A percentile compares a stretch with the other conserved stretches of the same genome.
Conservation (phyloP, 2,113 vertebrate species). For the Spilogale gracilis region DNA sequence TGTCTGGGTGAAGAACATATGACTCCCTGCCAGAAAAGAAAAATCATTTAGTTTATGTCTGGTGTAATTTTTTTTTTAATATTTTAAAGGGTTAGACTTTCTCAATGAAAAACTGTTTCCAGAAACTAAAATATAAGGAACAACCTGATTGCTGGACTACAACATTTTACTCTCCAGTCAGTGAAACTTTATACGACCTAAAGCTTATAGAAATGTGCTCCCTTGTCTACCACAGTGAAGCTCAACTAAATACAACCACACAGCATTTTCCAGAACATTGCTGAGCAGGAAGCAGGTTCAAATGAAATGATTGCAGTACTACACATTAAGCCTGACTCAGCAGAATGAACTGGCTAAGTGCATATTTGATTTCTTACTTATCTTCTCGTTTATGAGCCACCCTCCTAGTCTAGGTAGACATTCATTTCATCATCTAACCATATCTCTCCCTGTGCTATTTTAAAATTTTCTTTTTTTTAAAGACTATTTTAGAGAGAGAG, state of each 20-base stretch:
- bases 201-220: background rate
- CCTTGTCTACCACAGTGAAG: background rate
- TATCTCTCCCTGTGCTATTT: background rate
- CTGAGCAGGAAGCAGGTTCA: background rate
- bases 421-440: background rate
- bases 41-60: background rate
- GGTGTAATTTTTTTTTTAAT: background rate
- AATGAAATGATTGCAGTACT: background rate
- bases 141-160: background rate
- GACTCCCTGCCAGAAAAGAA: background rate
- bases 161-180: background rate
- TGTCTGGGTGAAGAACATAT: conserved; percentile 42
- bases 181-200: background rate
- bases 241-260: background rate
- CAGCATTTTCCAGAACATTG: background rate
- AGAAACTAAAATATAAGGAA: conserved; percentile 28
- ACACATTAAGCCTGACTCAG: accelerated
- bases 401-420: background rate
- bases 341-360: background rate
- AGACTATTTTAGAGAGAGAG: background rate
- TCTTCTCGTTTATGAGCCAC: background rate
- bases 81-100: conserved; percentile 56
- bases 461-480: background rate
- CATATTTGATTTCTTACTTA: background rate
- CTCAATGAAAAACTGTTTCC: conserved; percentile 40